phyloP scores from a whole-genome alignment of 2,113 vertebrate genomes.

The Polyodon spathula region DNA sequence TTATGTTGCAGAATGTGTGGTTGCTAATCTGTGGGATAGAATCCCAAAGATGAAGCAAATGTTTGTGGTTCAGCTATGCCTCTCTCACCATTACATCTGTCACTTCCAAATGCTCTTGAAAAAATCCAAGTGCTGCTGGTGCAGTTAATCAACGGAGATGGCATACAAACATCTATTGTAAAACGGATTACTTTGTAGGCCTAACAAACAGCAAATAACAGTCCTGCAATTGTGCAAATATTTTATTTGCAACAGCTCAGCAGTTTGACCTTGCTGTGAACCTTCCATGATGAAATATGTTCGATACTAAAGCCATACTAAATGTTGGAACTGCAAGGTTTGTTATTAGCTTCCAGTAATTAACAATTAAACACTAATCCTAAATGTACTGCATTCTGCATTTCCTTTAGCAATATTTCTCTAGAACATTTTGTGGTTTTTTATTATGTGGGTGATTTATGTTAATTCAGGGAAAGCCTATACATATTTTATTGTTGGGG shows the following conservation, averaged over 20 bases:
- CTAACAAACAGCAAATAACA: conserved; percentile 3
- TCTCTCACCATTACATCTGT: conserved; percentile 17
- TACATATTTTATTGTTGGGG: neutral
- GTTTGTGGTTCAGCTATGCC: neutral
- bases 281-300: too few relatives aligned
- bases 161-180: conserved; percentile 7
- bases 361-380: too few relatives aligned
- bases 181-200: neutral
- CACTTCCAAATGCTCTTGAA: conserved; percentile 12
- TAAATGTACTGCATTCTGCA: too few relatives aligned
- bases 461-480: conserved; percentile 1
- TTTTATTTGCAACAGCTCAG: too few relatives aligned
- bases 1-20: neutral
- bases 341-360: too few relatives aligned
- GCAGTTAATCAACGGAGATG: neutral
- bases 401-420: neutral
- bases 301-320: too few relatives aligned
- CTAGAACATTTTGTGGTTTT: conserved; percentile 6
- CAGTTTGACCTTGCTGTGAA: too few relatives aligned
- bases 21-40: conserved; percentile 2
- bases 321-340: too few relatives aligned
- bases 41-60: neutral
- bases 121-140: neutral
- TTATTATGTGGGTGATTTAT: conserved; percentile 13
- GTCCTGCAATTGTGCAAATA: neutral